Percentiles rank a stretch among this genome's conserved stretches.
Conservation (phyloP, 1,140 invertebrate species). For the Calliopsis andreniformis region DNA sequence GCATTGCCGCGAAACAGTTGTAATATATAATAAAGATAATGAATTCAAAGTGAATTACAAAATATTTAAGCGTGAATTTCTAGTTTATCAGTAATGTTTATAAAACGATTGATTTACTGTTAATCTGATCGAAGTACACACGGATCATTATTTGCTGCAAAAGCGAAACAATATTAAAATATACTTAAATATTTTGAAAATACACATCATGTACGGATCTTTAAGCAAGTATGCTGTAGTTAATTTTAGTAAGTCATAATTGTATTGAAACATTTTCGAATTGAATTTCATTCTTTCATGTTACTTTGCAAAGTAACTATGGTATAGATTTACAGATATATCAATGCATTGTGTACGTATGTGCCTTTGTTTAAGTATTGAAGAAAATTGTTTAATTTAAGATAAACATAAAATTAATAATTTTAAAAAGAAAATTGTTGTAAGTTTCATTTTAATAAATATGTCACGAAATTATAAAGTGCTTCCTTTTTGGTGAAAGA, state of each 20-base stretch:
- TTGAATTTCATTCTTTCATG: constrained; percentile 32
- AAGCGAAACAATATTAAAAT: neutral
- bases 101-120: constrained; percentile 55
- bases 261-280: constrained; percentile 1
- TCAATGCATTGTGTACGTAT: constrained; percentile 32
- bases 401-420: constrained; percentile 26
- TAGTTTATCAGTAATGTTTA: constrained; percentile 55
- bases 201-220: neutral
- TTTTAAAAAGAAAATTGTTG: constrained; percentile 37
- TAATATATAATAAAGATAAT: constrained; percentile 50
- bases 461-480: constrained; percentile 34
- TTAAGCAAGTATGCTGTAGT: constrained; percentile 19
- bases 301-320: constrained; percentile 20
- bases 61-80: constrained; percentile 57
- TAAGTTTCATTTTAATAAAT: constrained; percentile 46
- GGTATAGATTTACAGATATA: constrained; percentile 24
- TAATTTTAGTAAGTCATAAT: constrained; percentile 19
- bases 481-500: constrained; percentile 38
- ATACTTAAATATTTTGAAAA: constrained; percentile 25
- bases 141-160: constrained; percentile 23
- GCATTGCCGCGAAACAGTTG: constrained; percentile 48
- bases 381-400: constrained; percentile 33
- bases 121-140: constrained; percentile 18
- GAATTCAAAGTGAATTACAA: constrained; percentile 38
- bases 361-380: constrained; percentile 48